Base-by-base conservation (phyloP, 2,113 vertebrate genomes). In the Platichthys stellatus region DNA sequence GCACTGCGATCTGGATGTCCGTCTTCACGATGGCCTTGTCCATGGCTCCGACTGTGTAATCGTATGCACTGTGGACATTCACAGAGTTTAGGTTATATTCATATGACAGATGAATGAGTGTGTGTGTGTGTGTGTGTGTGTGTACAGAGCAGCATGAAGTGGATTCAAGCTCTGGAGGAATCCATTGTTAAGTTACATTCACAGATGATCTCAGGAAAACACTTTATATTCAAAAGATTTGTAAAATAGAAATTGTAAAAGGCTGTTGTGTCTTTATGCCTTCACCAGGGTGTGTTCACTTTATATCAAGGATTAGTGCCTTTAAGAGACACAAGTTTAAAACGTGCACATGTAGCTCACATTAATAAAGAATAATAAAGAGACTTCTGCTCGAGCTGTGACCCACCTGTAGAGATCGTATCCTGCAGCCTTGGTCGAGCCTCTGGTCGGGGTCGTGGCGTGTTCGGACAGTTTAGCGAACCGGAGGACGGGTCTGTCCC, bases 391-490 rank as follows among this genome's bases (percentile, higher is more conserved):
- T 47, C 18, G 3, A 35, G 21, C 31, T 31, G 31, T 31, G 31
- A 72, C 94, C 87, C 83, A 98, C 98, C 98, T 99, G 95, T 98
- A 97, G 0, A 99, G 91, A 45, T 99, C 97, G 65, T 95, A 99
- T 47, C 98, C 98, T 0, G 98, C 98, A 0, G 97, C 95, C 60
- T 94, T 95, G 2, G 89, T 12, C 0, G 98, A 99, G 20, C 97
- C 98, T 62, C 91, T 88, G 47, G 93, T 96, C 0, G 98, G 98
- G 0, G 95, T n/a, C 0, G 74, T 95, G 8, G 98, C 98, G 35
- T 97, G 91, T 18, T 96, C 95, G 0, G 96, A 96, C 0, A 99
- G 94, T 69, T 94, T 96, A 2, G 94, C 93, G 78, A 99, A 99
- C 14, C 71, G 89, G 7, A 96, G 91, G 49, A 95, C 84, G 0